Evolutionary conservation across 2,888 invertebrate genomes (phyloP), one percentile per base, ranked within the genome.

Genomic region (Dastarcus helophoroides): DNA sequence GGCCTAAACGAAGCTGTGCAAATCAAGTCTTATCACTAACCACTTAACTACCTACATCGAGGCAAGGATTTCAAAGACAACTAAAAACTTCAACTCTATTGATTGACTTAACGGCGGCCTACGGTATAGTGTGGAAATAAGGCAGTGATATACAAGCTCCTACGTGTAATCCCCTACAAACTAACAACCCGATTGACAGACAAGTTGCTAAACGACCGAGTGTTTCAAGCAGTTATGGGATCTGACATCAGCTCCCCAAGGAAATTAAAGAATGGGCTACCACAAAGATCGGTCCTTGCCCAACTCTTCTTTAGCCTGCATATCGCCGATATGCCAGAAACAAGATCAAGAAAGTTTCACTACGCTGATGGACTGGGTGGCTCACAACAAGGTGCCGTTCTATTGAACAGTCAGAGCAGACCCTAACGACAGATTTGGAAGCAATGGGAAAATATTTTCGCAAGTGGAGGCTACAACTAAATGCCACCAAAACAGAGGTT

Each of bases 381-480:
- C 26, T 26, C 17, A 21, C 28, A 28, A 28, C 28, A 17, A 28
- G 28, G 13, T 19, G 19, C 13, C 11, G 10, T 13, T 28, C 28
- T 13, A 28, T 26, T 11, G 11, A 14, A 26, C 6, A 10, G 10
- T 14, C 26, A 4, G 26, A 26, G 15, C n/a, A n/a, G n/a, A n/a
- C n/a, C n/a, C n/a, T n/a, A n/a, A n/a, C n/a, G 26, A 26, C 9
- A 28, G 21, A 19, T 6, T 11, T 17, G 21, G 3, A 3, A 13
- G 13, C 13, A 11, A 28, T 19, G 21, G 21, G 21, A n/a, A 21
- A 28, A 19, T 28, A 28, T 10, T 28, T 28, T 11, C 11, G 21
- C 4, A 19, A 19, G 11, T 28, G 28, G 29, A 22, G 29, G 9
- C 14, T 29, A 12, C 12, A 14, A 22, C 9, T 23, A 13, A 29